These are phyloP conservation scores for Parauchenoglanis ngamensis DNA, from an alignment of 2,797 vertebrate species.

Conservation along the genomic window DNA sequence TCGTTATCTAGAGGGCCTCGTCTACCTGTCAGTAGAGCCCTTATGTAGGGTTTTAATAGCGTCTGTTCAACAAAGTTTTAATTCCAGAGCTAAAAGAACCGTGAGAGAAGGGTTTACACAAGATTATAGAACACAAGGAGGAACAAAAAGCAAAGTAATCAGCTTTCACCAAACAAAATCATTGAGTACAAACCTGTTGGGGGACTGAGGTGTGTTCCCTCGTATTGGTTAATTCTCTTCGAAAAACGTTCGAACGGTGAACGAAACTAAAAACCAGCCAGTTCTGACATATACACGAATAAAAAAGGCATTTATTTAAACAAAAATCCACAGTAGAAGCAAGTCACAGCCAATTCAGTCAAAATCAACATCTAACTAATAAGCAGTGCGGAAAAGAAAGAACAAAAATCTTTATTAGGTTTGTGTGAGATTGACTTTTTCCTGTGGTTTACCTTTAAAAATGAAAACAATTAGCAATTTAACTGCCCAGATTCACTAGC, in stretches of 20 bases:
- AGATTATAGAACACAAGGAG: too few relatives aligned
- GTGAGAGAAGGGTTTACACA: not conserved
- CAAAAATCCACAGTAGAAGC: not conserved
- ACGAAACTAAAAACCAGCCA: not conserved
- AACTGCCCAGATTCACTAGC: too few relatives aligned
- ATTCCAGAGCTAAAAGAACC: not conserved
- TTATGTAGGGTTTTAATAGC: slow-evolving; percentile 43
- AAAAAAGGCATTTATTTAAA: not conserved
- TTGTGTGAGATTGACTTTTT: too few relatives aligned
- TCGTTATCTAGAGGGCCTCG: slow-evolving; percentile 65
- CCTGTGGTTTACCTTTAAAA: too few relatives aligned
- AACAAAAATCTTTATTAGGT: too few relatives aligned
- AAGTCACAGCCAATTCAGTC: too few relatives aligned
- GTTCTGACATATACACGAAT: not conserved
- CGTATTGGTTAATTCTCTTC: not conserved
- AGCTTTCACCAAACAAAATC: not conserved
- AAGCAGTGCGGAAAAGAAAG: not conserved
- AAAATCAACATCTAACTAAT: not conserved
- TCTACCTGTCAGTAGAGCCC: slow-evolving; percentile 66
- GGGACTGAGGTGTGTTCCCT: not conserved
- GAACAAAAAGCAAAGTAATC: not conserved
- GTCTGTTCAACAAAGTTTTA: not conserved
- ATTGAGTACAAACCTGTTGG: not conserved
- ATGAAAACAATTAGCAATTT: too few relatives aligned
- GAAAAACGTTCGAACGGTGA: not conserved